Evolutionary conservation across 2,797 vertebrate species (phyloP), one percentile per base, ranked within the genome.

Genomic region (Cirrhinus molitorella): DNA sequence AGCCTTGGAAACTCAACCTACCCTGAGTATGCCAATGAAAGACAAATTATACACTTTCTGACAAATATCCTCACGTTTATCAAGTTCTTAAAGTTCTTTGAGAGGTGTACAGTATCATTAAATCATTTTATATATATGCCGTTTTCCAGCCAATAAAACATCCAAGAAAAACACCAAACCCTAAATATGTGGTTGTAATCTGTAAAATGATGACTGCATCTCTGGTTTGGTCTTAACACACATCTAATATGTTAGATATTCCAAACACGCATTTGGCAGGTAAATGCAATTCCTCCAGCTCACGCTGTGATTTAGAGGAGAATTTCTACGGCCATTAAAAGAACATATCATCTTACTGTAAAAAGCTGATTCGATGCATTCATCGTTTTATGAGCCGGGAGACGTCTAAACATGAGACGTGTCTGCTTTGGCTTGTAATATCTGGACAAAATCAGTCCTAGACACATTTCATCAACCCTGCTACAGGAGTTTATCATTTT

Each of bases 311-410:
- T 79, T 25, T 37, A 34, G 7, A 78, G 80, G 67, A 16, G 25
- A 23, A 28, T 76, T 67, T 72, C 51, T 80, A 59, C 21, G 7
- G 13, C 37, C 67, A 43, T 65, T 28, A 86, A 28, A 28, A 51
- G 16, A 40, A 66, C 53, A 57, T 40, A 57, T 51, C 65, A n/a
- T 76, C 53, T 75, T 87, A 67, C 74, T 82, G 21, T 37, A 79
- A 86, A 76, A 37, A 25, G 45, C 73, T 57, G 67, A 47, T 47
- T 78, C 67, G 13, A 55, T 37, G 45, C 25, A 16, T 80, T 81
- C 49, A 40, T 34, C 1, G 0, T 75, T 34, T 40, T 23, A 17
- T 55, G 13, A 40, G 72, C 40, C 51, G 37, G 11, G 4, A 77
- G 43, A 63, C 0, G 31, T 67, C 77, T 72, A 34, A 53, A 55